These are phyloP conservation scores for Agrypnia vestita DNA, from an alignment of 1,140 invertebrate species.

Conservation along the genomic window DNA sequence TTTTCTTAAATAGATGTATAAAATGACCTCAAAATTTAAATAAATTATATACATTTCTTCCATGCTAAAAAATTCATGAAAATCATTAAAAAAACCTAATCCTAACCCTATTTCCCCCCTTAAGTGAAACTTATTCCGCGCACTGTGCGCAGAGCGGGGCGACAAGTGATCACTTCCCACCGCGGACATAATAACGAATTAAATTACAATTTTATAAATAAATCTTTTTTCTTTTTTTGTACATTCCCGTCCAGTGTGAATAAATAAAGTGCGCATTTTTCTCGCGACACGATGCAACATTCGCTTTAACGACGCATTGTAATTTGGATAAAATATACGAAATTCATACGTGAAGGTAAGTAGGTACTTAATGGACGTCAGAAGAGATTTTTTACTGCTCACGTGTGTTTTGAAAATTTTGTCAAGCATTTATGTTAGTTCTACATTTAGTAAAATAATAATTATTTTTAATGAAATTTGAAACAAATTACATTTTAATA, in stretches of 20 bases:
- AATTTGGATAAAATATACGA: constrained; percentile 16
- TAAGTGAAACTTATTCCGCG: constrained; percentile 7
- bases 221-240: constrained; percentile 32
- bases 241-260: constrained; percentile 22
- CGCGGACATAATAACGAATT: constrained; percentile 50
- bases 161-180: constrained; percentile 53
- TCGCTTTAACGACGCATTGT: constrained; percentile 35
- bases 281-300: constrained; percentile 13
- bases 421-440: not conserved
- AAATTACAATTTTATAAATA: constrained; percentile 55
- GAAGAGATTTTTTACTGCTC: not conserved
- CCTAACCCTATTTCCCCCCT: too few relatives aligned
- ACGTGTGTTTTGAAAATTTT: constrained; percentile 1
- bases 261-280: constrained; percentile 34
- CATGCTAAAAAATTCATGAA: too few relatives aligned
- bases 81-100: too few relatives aligned
- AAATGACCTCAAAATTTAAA: too few relatives aligned
- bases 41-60: too few relatives aligned
- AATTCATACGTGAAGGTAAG: not conserved
- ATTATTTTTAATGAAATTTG: too few relatives aligned
- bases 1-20: too few relatives aligned
- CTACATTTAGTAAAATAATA: too few relatives aligned
- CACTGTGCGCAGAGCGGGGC: constrained; percentile 46
- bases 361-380: not conserved
- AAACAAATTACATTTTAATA: too few relatives aligned